A percentile compares a stretch with the other conserved stretches of the same genome.
Conservation (phyloP, 2,113 vertebrate genomes). For the Rhinopithecus roxellana region DNA sequence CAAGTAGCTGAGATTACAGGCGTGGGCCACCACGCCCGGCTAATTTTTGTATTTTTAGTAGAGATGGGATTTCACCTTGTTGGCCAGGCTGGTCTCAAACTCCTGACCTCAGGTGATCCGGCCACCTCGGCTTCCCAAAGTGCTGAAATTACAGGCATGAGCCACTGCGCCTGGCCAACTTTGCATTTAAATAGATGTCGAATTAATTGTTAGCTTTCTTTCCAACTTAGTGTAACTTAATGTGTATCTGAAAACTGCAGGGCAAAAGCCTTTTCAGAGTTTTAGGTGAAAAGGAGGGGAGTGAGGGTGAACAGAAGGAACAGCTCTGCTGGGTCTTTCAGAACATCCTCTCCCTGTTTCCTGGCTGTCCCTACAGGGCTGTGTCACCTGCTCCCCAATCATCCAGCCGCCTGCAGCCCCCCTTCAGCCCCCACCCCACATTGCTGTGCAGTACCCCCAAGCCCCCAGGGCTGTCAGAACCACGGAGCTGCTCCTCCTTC, state of each 20-base stretch:
- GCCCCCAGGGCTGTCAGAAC: slow-evolving; percentile 1
- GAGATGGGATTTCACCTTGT: too few relatives aligned
- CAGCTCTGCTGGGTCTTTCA: background rate
- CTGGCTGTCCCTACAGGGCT: slow-evolving; percentile 78
- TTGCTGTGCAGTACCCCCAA: slow-evolving; percentile 10
- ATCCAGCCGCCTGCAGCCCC: slow-evolving; percentile 71
- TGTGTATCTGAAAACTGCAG: background rate
- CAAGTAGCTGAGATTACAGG: too few relatives aligned
- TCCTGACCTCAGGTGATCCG: too few relatives aligned
- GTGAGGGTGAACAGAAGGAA: background rate
- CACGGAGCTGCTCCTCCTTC: background rate
- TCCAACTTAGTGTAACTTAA: background rate
- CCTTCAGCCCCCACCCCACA: slow-evolving; percentile 41
- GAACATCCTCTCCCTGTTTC: background rate
- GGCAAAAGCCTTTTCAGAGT: background rate
- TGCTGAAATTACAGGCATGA: background rate
- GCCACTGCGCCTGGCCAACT: too few relatives aligned
- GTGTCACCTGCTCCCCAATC: slow-evolving; percentile 78
- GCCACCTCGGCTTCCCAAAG: too few relatives aligned
- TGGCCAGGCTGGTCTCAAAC: too few relatives aligned
- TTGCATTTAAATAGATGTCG: background rate
- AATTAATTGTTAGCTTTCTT: too few relatives aligned
- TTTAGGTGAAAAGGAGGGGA: background rate
- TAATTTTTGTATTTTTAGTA: too few relatives aligned
- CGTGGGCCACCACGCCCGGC: too few relatives aligned